Conservation (phyloP, 2,888 invertebrate species). For the Mesorhabditis belari region DNA sequence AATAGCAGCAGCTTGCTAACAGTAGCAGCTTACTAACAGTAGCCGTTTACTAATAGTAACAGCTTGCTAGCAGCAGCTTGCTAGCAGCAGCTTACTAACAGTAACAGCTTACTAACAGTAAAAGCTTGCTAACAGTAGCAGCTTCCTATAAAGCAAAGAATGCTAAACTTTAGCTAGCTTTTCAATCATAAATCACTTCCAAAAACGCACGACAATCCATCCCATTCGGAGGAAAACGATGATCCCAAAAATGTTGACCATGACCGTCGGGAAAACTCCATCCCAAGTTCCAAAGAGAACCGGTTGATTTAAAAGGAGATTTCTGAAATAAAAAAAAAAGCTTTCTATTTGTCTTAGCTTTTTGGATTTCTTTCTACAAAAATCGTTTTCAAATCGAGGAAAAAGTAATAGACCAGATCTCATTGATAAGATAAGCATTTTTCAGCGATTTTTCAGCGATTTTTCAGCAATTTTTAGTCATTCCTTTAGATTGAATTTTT, state of each 20-base stretch:
- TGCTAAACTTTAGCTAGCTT: not conserved
- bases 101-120: not conserved
- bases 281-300: slow-evolving; percentile 95
- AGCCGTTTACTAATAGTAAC: too few relatives aligned
- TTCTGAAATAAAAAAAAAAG: slow-evolving; percentile 57
- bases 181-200: not conserved
- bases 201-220: slow-evolving; percentile 77
- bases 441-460: too few relatives aligned
- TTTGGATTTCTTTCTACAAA: too few relatives aligned
- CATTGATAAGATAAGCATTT: too few relatives aligned
- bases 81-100: not conserved
- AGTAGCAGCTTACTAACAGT: too few relatives aligned
- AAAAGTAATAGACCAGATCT: too few relatives aligned
- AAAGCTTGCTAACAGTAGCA: not conserved
- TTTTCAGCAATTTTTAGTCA: too few relatives aligned
- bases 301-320: slow-evolving; percentile 90
- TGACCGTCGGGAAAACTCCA: slow-evolving; percentile 91
- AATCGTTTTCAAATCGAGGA: too few relatives aligned
- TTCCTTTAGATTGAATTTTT: too few relatives aligned
- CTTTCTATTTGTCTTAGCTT: too few relatives aligned
- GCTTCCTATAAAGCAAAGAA: not conserved
- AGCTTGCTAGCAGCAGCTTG: slow-evolving; percentile 10
- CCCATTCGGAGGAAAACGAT: slow-evolving; percentile 92
- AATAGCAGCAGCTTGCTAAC: too few relatives aligned
- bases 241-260: slow-evolving; percentile 94